phyloP scores from a whole-genome alignment of 2,113 vertebrate genomes.

The Indicator maculatus region DNA sequence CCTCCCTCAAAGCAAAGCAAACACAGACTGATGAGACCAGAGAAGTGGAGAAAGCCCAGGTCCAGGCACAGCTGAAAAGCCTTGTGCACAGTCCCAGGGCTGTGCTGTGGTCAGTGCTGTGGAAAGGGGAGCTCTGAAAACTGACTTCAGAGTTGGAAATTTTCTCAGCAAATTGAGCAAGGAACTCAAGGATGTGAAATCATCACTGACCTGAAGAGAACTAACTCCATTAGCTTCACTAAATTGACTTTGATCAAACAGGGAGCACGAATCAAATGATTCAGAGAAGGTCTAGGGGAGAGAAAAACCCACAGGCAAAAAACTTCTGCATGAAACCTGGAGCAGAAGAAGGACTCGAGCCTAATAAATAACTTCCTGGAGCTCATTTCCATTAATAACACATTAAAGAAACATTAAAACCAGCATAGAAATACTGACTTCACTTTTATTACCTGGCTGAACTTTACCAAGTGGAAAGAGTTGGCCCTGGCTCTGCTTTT shows the following conservation, averaged over 20 bases:
- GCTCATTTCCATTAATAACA: neutral
- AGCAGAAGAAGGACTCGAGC: neutral
- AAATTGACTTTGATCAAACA: neutral
- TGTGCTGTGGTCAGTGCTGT: neutral
- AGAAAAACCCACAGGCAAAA: neutral
- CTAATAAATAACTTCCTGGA: neutral
- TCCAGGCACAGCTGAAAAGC: neutral
- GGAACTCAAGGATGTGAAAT: neutral
- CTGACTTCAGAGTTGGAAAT: neutral
- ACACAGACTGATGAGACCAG: neutral
- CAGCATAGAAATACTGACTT: neutral
- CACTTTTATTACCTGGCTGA: neutral
- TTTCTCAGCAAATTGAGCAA: conserved; percentile 3
- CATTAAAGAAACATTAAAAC: neutral
- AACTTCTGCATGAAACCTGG: neutral
- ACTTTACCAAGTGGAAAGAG: neutral
- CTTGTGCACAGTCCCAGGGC: accelerated
- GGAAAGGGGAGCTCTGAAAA: neutral
- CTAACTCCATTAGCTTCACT: neutral
- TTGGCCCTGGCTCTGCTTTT: neutral
- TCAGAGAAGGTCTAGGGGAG: neutral
- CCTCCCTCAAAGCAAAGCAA: neutral
- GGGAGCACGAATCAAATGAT: accelerated
- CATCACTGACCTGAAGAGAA: neutral
- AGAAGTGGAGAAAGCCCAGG: neutral